Evolutionary conservation across 2,888 invertebrate species (phyloP).

Genomic region (Calephelis perditalis): DNA sequence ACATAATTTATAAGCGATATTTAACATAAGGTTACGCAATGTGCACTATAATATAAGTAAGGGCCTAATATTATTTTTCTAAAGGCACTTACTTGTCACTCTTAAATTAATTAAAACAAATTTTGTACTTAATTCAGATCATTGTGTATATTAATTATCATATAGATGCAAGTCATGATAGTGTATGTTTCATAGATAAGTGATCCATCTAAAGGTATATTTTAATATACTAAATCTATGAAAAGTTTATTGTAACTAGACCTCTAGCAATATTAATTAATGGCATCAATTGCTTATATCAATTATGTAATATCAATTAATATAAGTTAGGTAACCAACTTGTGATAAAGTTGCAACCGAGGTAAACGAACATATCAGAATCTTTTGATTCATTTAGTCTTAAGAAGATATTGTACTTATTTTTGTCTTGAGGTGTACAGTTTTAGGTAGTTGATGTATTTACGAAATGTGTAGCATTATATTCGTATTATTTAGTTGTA

Average conservation of each 20-base stretch:
- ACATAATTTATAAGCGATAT: conserved; percentile 1
- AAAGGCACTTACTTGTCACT: conserved; percentile 25
- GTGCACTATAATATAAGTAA: conserved; percentile 45
- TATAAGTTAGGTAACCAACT: conserved; percentile 60
- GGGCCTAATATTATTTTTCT: conserved; percentile 26
- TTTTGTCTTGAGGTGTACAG: conserved; percentile 50
- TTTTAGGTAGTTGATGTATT: conserved; percentile 30
- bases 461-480: conserved; percentile 22
- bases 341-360: conserved; percentile 82
- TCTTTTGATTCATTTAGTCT: conserved; percentile 80
- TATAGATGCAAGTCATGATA: conserved; percentile 4
- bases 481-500: conserved; percentile 29
- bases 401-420: conserved; percentile 40
- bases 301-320: conserved; percentile 66
- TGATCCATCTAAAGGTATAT: background rate
- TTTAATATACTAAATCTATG: background rate
- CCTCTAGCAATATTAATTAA: conserved; percentile 58
- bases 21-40: conserved; percentile 39
- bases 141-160: conserved; percentile 2
- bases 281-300: conserved; percentile 41
- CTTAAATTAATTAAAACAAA: background rate
- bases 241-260: conserved; percentile 13
- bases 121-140: conserved; percentile 4
- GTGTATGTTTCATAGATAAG: background rate
- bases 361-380: conserved; percentile 86